Conservation (phyloP, 1,140 invertebrate genomes). For the Polypedilum vanderplanki region DNA sequence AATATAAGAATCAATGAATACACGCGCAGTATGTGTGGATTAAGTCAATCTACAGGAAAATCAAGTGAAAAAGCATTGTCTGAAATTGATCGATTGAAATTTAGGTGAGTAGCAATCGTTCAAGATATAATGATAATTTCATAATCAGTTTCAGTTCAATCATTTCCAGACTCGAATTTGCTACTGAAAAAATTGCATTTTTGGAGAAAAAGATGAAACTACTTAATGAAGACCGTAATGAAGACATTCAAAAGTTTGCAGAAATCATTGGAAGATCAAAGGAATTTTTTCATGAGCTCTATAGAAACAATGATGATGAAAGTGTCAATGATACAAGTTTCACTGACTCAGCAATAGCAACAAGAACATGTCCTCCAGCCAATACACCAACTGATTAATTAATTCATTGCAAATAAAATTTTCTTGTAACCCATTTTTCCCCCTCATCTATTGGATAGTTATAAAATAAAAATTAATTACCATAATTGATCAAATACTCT, state of each 20-base stretch:
- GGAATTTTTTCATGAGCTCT: not conserved
- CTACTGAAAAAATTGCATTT: slow-evolving; percentile 40
- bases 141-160: slow-evolving; percentile 9
- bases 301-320: no score
- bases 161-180: slow-evolving; percentile 37
- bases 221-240: slow-evolving; percentile 34
- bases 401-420: no score
- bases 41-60: slow-evolving; percentile 28
- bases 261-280: not conserved
- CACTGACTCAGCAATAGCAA: no score
- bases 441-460: no score
- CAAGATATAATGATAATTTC: not conserved
- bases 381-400: no score
- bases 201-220: slow-evolving; percentile 37
- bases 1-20: slow-evolving; percentile 39
- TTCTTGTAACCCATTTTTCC: no score
- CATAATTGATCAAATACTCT: no score
- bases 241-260: not conserved
- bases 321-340: no score
- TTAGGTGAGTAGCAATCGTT: not conserved
- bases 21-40: slow-evolving; percentile 39
- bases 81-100: not conserved
- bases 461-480: no score
- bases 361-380: no score
- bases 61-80: not conserved